Evolutionary conservation across 2,888 invertebrate species (phyloP).

Genomic region (Morpho deidamia): DNA sequence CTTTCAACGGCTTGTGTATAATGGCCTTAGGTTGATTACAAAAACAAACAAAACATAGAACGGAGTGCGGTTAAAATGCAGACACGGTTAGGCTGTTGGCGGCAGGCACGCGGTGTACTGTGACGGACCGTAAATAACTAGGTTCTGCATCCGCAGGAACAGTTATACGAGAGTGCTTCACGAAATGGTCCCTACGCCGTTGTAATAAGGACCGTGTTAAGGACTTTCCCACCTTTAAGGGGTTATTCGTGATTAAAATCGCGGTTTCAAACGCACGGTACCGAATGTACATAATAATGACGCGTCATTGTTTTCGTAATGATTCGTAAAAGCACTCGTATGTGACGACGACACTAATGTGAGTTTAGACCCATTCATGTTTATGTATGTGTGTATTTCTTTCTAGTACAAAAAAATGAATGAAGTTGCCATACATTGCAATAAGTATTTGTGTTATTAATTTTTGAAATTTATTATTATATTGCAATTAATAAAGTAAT

Average conservation of each 20-base stretch:
- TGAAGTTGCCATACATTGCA: no score
- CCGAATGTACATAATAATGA: conserved; percentile 43
- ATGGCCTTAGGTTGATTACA: conserved; percentile 42
- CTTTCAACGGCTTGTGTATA: conserved; percentile 10
- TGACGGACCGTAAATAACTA: conserved; percentile 52
- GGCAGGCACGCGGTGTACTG: conserved; percentile 48
- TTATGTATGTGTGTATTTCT: not conserved
- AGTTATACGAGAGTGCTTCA: conserved; percentile 35
- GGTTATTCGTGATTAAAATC: conserved; percentile 57
- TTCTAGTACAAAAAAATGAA: not conserved
- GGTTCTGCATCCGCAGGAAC: conserved; percentile 47
- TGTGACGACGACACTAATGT: conserved; percentile 3
- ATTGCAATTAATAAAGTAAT: no score
- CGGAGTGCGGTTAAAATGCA: conserved; percentile 47
- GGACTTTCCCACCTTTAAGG: conserved; percentile 23
- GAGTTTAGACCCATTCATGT: conserved; percentile 5
- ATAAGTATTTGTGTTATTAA: no score
- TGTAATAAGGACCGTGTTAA: conserved; percentile 18
- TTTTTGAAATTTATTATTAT: no score
- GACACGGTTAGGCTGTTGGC: conserved; percentile 39
- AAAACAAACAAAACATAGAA: conserved; percentile 56
- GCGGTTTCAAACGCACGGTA: conserved; percentile 49
- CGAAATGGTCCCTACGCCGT: conserved; percentile 28
- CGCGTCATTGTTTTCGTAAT: conserved; percentile 18
- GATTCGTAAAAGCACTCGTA: conserved; percentile 10